These are phyloP conservation scores for Todus mexicanus DNA, from an alignment of 2,797 vertebrate genomes.

Conservation along the genomic window DNA sequence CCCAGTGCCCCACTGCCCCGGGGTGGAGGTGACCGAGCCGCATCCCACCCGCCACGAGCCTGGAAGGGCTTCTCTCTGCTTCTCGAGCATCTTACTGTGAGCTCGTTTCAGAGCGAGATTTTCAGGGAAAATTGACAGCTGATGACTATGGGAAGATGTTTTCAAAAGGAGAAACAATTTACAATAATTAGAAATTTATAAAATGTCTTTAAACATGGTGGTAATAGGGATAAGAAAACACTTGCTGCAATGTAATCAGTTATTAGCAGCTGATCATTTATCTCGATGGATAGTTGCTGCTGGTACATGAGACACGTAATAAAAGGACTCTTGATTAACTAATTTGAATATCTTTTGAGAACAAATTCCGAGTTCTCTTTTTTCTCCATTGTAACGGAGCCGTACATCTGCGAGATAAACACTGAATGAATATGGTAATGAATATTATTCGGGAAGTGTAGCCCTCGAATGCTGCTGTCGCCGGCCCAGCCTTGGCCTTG, in stretches of 20 bases:
- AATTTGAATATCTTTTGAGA: slow-evolving; percentile 84
- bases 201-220: slow-evolving; percentile 76
- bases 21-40: not conserved
- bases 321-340: slow-evolving; percentile 81
- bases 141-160: slow-evolving; percentile 66
- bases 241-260: slow-evolving; percentile 75
- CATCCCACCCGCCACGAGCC: not conserved
- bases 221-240: slow-evolving; percentile 73
- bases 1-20: accelerated
- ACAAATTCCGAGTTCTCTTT: slow-evolving; percentile 74
- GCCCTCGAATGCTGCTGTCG: not conserved
- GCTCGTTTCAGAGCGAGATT: slow-evolving; percentile 8
- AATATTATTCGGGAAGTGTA: slow-evolving; percentile 26
- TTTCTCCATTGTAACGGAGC: slow-evolving; percentile 72
- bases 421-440: slow-evolving; percentile 63
- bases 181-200: slow-evolving; percentile 79
- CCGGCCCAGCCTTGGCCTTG: not conserved
- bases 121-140: slow-evolving; percentile 50
- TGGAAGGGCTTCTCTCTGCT: not conserved
- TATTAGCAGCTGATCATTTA: slow-evolving; percentile 82
- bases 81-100: not conserved
- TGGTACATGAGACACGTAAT: slow-evolving; percentile 62
- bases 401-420: slow-evolving; percentile 74
- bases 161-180: slow-evolving; percentile 73
- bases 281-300: slow-evolving; percentile 71